Evolutionary conservation across 2,113 vertebrate genomes (phyloP), one percentile per base, ranked within the genome.

Genomic region (Poeciliopsis turrubarensis): DNA sequence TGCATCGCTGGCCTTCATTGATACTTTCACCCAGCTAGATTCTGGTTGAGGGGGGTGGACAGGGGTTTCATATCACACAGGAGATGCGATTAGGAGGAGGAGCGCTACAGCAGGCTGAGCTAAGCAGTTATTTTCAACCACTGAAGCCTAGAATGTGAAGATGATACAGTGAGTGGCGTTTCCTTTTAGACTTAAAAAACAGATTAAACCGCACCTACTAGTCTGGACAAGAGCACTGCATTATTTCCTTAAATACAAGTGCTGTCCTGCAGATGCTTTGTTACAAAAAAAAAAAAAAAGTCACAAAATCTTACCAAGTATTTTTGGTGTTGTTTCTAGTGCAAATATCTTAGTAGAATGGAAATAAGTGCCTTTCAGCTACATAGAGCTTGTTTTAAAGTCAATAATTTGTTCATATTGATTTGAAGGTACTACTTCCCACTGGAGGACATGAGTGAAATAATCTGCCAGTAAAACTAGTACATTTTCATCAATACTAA

Each of bases 1-100:
- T 77, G 70, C 62, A 25, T 6, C 2, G 30, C 82, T 66, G 77
- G 79, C 81, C 64, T 70, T 82, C 73, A 79, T 29, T 75, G 80
- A 89, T 69, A 80, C 39, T 29, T 37, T 76, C 3, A 34, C 29
- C 78, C 3, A 34, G 44, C n/a, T 37, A 7, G 31, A 60, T 66
- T 84, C 75, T 39, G 17, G 19, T 30, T 34, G 7, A 1, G 34
- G 32, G 32, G 8, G 32, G 32, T 32, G 32, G 0, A 32, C 4
- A 1, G 72, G 61, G 54, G 71, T 78, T 73, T 62, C 44, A 41
- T 41, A 70, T 64, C 74, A 61, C 64, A 60, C 72, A 78, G 37
- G 1, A 79, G 68, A 77, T 69, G 77, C 27, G 64, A 80, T 70
- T 7, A 73, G 9, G 9, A 39, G 14, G 27, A 39, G 17, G 27